These are phyloP conservation scores for Rhabdomys pumilio DNA, from an alignment of 2,797 vertebrate species.

Conservation along the genomic window DNA sequence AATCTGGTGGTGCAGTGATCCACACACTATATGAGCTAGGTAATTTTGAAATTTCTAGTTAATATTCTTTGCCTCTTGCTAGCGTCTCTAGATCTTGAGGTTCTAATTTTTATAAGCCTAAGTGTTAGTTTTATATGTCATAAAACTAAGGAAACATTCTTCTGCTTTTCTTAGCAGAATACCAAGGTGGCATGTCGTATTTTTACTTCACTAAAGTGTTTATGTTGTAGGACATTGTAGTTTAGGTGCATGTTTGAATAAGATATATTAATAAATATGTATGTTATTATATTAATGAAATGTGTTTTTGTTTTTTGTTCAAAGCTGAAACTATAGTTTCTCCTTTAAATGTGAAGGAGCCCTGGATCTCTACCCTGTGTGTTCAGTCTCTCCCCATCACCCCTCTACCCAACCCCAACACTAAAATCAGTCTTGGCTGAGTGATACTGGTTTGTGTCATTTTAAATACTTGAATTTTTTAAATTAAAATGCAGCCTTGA, in stretches of 20 bases:
- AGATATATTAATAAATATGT: conserved; percentile 54
- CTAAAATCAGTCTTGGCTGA: conserved; percentile 70
- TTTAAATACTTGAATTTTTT: conserved; percentile 76
- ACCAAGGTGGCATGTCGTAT: conserved; percentile 30
- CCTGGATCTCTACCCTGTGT: conserved; percentile 40
- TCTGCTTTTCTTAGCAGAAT: conserved; percentile 60
- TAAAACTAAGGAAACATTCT: conserved; percentile 50
- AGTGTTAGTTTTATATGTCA: conserved; percentile 57
- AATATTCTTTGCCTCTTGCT: conserved; percentile 58
- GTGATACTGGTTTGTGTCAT: conserved; percentile 62
- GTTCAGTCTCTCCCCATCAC: conserved; percentile 52
- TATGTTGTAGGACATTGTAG: conserved; percentile 62
- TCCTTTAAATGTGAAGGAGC: conserved; percentile 53
- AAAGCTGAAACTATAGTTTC: conserved; percentile 71
- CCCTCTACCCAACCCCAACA: conserved; percentile 35
- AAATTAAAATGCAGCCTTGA: conserved; percentile 68
- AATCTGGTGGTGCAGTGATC: neutral
- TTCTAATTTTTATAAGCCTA: conserved; percentile 63
- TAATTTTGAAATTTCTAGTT: conserved; percentile 34
- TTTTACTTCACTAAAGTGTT: conserved; percentile 69
- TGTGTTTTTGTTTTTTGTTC: conserved; percentile 70
- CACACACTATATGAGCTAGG: neutral
- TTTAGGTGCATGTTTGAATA: conserved; percentile 72
- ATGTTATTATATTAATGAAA: conserved; percentile 69
- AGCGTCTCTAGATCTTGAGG: conserved; percentile 24